phyloP scores from a whole-genome alignment of 2,113 vertebrate species.

The Eptatretus burgeri region DNA sequence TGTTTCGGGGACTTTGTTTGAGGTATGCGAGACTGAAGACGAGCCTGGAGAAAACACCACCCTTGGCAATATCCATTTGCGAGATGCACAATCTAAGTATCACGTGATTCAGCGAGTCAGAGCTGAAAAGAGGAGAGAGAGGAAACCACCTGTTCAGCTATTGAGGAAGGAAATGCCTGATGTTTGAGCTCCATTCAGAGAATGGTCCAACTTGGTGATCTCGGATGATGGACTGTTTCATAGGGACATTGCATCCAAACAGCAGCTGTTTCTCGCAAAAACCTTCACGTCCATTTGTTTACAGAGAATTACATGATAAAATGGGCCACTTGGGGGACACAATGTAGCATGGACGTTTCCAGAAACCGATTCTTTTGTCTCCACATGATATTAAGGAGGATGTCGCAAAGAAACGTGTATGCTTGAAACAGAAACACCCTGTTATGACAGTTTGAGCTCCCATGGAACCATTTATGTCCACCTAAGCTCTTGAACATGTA shows the following conservation, averaged over 20 bases:
- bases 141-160: no score
- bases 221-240: constrained; percentile 10
- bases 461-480: not conserved
- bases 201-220: constrained; percentile 9
- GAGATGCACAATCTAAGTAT: no score
- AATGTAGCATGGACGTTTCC: constrained; percentile 7
- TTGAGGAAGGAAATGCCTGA: no score
- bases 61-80: no score
- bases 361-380: constrained; percentile 10
- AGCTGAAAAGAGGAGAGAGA: no score
- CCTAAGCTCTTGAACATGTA: constrained; percentile 8
- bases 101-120: no score
- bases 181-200: no score
- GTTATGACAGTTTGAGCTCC: not conserved
- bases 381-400: constrained; percentile 9
- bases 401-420: constrained; percentile 7
- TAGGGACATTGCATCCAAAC: not conserved
- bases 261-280: constrained; percentile 8
- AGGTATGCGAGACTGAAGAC: not conserved
- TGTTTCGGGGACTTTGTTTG: not conserved
- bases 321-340: constrained; percentile 11
- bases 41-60: no score
- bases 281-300: no score
- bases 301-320: no score
- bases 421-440: constrained; percentile 9